Evolutionary conservation across 2,888 invertebrate species (phyloP).

Genomic region (Neria commutata): DNA sequence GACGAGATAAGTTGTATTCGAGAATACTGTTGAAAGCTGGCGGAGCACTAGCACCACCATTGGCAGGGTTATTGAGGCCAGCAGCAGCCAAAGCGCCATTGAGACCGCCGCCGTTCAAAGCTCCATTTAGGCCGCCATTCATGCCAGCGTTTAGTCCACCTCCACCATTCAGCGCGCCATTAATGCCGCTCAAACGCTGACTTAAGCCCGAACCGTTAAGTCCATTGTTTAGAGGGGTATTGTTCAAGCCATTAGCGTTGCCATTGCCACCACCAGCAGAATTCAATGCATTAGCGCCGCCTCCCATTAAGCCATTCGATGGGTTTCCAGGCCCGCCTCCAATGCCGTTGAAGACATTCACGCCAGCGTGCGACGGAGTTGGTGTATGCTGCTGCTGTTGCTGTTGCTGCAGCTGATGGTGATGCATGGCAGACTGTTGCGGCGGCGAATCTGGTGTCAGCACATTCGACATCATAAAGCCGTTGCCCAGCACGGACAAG

Average conservation of each 20-base stretch:
- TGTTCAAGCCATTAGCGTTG: conserved; percentile 34
- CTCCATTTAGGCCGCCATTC: conserved; percentile 28
- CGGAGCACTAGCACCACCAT: conserved; percentile 54
- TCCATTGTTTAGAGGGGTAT: conserved; percentile 41
- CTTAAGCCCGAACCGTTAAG: conserved; percentile 28
- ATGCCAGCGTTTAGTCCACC: neutral
- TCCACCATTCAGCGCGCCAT: conserved; percentile 32
- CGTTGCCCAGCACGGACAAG: conserved; percentile 65
- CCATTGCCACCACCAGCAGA: conserved; percentile 22
- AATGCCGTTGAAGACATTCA: neutral
- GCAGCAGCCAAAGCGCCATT: conserved; percentile 20
- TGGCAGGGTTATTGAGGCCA: conserved; percentile 13
- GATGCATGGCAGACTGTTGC: conserved; percentile 43
- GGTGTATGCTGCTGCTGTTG: conserved; percentile 24
- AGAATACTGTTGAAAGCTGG: conserved; percentile 72
- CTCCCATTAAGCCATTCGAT: conserved; percentile 23
- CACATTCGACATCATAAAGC: conserved; percentile 60
- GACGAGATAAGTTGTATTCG: conserved; percentile 84
- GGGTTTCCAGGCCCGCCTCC: conserved; percentile 13
- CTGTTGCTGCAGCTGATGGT: conserved; percentile 21
- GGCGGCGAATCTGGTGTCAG: conserved; percentile 62
- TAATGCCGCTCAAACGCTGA: conserved; percentile 24
- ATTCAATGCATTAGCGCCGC: conserved; percentile 28
- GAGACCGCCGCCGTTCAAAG: conserved; percentile 36
- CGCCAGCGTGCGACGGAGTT: conserved; percentile 19